These are phyloP conservation scores for Drosophila nigrodunni DNA, from an alignment of 1,140 invertebrate species.

Conservation along the genomic window DNA sequence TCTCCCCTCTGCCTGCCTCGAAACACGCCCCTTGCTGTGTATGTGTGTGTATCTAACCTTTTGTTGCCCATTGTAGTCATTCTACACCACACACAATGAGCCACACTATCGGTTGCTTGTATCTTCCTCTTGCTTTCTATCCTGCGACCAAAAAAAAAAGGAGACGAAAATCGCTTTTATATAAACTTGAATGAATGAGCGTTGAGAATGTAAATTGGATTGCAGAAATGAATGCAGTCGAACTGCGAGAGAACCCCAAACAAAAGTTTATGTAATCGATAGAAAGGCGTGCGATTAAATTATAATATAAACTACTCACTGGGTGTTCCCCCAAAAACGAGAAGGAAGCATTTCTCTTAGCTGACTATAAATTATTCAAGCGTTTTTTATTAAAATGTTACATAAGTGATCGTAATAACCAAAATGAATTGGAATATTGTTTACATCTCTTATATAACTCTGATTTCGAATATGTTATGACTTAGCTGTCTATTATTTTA, in stretches of 20 bases:
- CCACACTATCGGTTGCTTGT: conserved; percentile 56
- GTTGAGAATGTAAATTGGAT: conserved; percentile 34
- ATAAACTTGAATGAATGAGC: conserved; percentile 70
- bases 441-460: too few relatives aligned
- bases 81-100: conserved; percentile 64
- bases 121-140: conserved; percentile 19
- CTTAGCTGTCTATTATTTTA: too few relatives aligned
- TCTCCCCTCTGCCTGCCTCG: conserved; percentile 19
- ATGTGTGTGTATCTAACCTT: conserved; percentile 69
- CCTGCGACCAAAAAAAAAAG: conserved; percentile 15
- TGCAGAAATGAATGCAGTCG: conserved; percentile 10
- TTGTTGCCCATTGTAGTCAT: conserved; percentile 75
- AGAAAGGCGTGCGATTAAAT: background rate
- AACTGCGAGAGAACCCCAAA: background rate
- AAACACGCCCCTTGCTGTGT: conserved; percentile 65
- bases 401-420: too few relatives aligned
- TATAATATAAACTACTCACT: conserved; percentile 9
- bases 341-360: background rate
- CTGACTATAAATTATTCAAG: too few relatives aligned
- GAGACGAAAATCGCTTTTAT: conserved; percentile 73
- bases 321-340: background rate
- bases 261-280: conserved; percentile 16
- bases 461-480: too few relatives aligned
- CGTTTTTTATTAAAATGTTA: too few relatives aligned
- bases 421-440: too few relatives aligned